Base-by-base conservation (phyloP, 2,797 vertebrate genomes). In the Manis pentadactyla region DNA sequence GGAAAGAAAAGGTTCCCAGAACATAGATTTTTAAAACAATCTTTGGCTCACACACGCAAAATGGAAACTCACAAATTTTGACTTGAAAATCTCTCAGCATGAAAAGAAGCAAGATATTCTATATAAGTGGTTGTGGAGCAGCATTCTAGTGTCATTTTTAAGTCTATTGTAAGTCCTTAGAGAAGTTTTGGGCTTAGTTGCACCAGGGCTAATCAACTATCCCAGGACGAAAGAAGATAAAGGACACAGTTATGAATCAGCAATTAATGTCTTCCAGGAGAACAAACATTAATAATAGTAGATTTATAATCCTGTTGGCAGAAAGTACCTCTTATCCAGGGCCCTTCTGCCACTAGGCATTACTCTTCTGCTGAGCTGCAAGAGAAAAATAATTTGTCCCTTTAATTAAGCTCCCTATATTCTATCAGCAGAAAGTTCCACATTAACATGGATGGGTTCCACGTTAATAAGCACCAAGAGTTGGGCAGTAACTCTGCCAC, bases 171-270 rank as follows among this genome's bases (percentile, higher is more conserved):
- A 42, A 42, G 68, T 49, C 53, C 55, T 59, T 42, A 82, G 25
- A 73, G 88, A 53, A 34, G 51, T 59, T 84, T 13, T 66, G 25
- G 71, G 59, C 25, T 88, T 59, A 71, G 51, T 9, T 2, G 29
- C 39, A 29, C 42, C 5, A 77, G 18, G 51, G 5, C 74, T 15
- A n/a, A 71, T 49, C 55, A 51, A 25, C 31, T 23, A 4, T 7
- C 23, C 31, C 39, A 3, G 53, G 83, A 49, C 2, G 21, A 49
- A 64, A 84, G 46, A 78, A 31, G 85, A 69, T 5, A 18, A 25
- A 63, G 34, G 8, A 2, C 18, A 1, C 1, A 0, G 1, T 84
- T 2, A 0, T 5, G 71, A 17, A 53, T 14, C 59, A n/a, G 29
- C 31, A 73, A 14, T 27, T 0, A 11, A 9, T 0, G 7, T 51